Conservation (phyloP, 2,113 vertebrate species). For the Nycticebus coucang region DNA sequence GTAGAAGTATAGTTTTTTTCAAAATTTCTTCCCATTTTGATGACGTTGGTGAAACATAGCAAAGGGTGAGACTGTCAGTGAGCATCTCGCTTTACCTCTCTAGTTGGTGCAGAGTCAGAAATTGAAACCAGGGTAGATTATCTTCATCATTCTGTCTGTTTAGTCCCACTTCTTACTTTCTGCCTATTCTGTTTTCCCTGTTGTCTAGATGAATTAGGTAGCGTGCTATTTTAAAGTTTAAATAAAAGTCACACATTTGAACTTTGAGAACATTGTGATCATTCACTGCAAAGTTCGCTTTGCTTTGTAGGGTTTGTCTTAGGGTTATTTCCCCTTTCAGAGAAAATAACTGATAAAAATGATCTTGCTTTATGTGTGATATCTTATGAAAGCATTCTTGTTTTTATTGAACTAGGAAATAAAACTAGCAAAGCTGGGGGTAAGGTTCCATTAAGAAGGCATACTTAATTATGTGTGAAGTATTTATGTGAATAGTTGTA, state of each 20-base stretch:
- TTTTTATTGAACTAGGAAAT: conserved; percentile 46
- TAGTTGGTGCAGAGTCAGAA: neutral
- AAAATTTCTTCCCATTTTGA: neutral
- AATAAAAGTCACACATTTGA: conserved; percentile 21
- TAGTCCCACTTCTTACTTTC: neutral
- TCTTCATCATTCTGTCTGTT: neutral
- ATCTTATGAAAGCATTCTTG: neutral
- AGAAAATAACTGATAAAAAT: conserved; percentile 45
- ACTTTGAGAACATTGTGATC: neutral
- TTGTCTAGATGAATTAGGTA: neutral
- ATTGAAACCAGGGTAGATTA: neutral
- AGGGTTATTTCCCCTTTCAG: neutral
- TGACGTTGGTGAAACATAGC: neutral
- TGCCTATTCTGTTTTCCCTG: neutral
- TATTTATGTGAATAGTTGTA: neutral
- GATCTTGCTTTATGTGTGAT: conserved; percentile 22
- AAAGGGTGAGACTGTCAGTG: neutral
- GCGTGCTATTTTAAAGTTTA: conserved; percentile 6
- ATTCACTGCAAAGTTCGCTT: neutral
- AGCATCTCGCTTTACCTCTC: conserved; percentile 1
- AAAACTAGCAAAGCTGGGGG: neutral
- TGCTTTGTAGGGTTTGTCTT: neutral
- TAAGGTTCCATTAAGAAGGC: neutral
- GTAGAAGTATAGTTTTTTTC: neutral
- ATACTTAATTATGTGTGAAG: neutral